Percentiles rank a stretch among this genome's conserved stretches.
phyloP scores from a whole-genome alignment of 2,888 invertebrate species.

The Xiphydria camelus region DNA sequence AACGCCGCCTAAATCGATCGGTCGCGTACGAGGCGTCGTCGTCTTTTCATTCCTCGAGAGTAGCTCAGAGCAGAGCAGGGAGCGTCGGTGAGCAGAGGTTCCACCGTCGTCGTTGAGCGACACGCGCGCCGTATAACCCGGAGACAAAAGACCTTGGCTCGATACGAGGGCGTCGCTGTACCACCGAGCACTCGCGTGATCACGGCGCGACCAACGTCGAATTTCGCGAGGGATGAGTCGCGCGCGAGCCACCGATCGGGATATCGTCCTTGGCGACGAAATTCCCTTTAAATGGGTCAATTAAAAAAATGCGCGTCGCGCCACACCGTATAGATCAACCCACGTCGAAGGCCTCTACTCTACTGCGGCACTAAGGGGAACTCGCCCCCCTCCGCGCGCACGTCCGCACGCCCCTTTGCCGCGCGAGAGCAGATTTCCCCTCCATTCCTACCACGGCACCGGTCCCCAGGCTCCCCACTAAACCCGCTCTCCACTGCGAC shows the following conservation, averaged over 20 bases:
- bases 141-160: slow-evolving; percentile 16
- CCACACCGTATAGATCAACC: slow-evolving; percentile 35
- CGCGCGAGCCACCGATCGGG: too few species aligned
- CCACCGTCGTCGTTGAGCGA: too few species aligned
- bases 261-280: not conserved
- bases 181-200: not conserved
- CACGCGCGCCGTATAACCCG: slow-evolving; percentile 6
- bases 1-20: too few species aligned
- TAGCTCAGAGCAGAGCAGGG: too few species aligned
- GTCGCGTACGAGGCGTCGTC: too few species aligned
- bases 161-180: slow-evolving; percentile 1
- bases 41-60: too few species aligned
- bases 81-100: too few species aligned
- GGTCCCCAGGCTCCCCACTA: slow-evolving; percentile 16
- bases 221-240: too few species aligned
- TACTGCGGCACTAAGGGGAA: slow-evolving; percentile 50
- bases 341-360: slow-evolving; percentile 56
- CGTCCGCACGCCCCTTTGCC: slow-evolving; percentile 12
- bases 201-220: too few species aligned
- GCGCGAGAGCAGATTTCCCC: slow-evolving; percentile 6
- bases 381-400: slow-evolving; percentile 25
- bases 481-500: slow-evolving; percentile 23
- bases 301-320: slow-evolving; percentile 1
- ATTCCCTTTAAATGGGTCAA: slow-evolving; percentile 1
- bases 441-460: not conserved